Evolutionary conservation across 1,140 invertebrate species (phyloP).

Genomic region (Rhizoglyphus robini): DNA sequence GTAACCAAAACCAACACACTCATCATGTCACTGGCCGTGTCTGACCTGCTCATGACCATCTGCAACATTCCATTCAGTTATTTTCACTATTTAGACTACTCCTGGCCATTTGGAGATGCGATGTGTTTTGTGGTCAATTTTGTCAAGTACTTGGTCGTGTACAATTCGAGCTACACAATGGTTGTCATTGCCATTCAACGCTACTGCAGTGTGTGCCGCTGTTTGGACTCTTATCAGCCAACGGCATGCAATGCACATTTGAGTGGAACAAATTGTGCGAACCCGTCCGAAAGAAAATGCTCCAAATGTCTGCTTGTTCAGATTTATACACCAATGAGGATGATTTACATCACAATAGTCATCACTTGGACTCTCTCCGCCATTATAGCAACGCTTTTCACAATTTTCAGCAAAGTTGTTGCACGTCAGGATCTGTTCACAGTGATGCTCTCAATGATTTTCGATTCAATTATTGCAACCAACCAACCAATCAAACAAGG

Average conservation of each 20-base stretch:
- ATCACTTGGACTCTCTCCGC: neutral
- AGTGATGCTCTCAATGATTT: no score
- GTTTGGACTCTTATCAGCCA: no score
- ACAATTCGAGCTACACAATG: conserved; percentile 43
- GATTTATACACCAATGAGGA: no score
- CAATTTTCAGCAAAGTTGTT: neutral
- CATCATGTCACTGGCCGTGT: conserved; percentile 45
- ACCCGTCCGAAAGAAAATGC: no score
- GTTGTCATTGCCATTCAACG: conserved; percentile 41
- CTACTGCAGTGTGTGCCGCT: conserved; percentile 35
- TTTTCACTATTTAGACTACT: conserved; percentile 29
- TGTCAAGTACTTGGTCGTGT: conserved; percentile 32
- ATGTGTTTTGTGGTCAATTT: conserved; percentile 39
- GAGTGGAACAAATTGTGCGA: no score
- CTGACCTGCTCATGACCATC: conserved; percentile 66
- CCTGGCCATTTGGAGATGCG: conserved; percentile 38
- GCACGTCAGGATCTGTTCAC: neutral
- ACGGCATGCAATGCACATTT: no score
- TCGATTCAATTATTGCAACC: no score
- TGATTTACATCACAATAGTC: neutral
- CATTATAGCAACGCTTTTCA: neutral
- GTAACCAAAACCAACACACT: neutral
- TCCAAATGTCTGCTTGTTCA: no score
- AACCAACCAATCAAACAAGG: no score
- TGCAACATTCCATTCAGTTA: conserved; percentile 62